Conservation (phyloP, 2,113 vertebrate species). For the Psephotus haematonotus region DNA sequence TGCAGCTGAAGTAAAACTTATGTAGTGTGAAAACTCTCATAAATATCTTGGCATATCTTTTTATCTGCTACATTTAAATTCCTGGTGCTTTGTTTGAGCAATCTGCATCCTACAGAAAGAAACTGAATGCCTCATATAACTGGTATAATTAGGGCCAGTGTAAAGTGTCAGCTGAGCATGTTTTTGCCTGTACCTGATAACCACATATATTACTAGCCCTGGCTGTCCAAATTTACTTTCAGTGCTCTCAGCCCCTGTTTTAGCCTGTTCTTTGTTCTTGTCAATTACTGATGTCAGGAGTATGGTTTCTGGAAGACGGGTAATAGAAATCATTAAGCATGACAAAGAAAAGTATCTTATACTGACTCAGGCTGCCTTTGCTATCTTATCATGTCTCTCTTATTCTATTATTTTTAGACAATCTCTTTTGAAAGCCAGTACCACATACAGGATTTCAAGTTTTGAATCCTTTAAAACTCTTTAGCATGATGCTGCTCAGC, state of each 20-base stretch:
- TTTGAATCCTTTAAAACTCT: not conserved
- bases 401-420: not conserved
- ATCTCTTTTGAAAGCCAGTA: not conserved
- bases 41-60: not conserved
- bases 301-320: not conserved
- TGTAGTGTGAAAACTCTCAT: slow-evolving; percentile 12
- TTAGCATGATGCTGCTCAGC: not conserved
- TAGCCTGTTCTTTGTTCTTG: slow-evolving; percentile 29
- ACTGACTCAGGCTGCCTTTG: not conserved
- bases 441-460: not conserved
- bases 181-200: not conserved
- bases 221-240: slow-evolving; percentile 9
- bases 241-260: not conserved
- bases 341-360: not conserved
- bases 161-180: not conserved
- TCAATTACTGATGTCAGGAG: slow-evolving; percentile 5
- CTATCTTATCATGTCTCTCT: not conserved
- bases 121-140: not conserved
- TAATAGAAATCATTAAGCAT: not conserved
- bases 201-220: not conserved
- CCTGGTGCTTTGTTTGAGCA: slow-evolving; percentile 44
- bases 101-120: not conserved
- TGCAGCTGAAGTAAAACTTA: slow-evolving; percentile 22
- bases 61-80: slow-evolving; percentile 9
- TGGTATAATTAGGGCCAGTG: not conserved